Evolutionary conservation across 2,113 vertebrate species (phyloP).

Genomic region (Pseudorasbora parva): DNA sequence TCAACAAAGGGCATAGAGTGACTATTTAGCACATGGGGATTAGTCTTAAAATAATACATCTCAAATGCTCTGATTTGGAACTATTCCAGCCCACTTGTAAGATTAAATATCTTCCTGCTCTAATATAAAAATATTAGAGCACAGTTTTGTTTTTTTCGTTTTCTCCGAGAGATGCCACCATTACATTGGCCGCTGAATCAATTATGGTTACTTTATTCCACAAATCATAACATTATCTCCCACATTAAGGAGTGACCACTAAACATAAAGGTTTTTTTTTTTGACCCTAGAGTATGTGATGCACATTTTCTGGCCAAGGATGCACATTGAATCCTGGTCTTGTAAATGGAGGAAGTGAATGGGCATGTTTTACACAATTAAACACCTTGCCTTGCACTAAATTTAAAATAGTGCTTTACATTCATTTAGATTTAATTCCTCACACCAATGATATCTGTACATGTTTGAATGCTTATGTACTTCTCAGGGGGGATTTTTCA

Average conservation of each 20-base stretch:
- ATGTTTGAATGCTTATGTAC: slow-evolving; percentile 20
- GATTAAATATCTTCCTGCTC: not conserved
- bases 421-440: not conserved
- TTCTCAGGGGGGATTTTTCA: slow-evolving; percentile 45
- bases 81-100: not conserved
- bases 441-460: not conserved
- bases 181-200: not conserved
- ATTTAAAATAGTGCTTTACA: not conserved
- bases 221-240: too few relatives aligned
- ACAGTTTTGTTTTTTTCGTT: not conserved
- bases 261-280: too few relatives aligned
- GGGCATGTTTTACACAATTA: not conserved
- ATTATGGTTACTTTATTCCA: slow-evolving; percentile 11
- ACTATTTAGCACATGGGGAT: not conserved
- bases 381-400: slow-evolving; percentile 6
- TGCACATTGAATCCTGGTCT: not conserved
- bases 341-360: not conserved
- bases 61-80: not conserved
- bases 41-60: not conserved
- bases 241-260: not conserved
- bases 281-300: not conserved
- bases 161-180: not conserved
- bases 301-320: not conserved
- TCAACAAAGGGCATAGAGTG: slow-evolving; percentile 34
- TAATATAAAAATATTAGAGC: not conserved